Conservation (phyloP, 2,113 vertebrate species). For the Heterotis niloticus region DNA sequence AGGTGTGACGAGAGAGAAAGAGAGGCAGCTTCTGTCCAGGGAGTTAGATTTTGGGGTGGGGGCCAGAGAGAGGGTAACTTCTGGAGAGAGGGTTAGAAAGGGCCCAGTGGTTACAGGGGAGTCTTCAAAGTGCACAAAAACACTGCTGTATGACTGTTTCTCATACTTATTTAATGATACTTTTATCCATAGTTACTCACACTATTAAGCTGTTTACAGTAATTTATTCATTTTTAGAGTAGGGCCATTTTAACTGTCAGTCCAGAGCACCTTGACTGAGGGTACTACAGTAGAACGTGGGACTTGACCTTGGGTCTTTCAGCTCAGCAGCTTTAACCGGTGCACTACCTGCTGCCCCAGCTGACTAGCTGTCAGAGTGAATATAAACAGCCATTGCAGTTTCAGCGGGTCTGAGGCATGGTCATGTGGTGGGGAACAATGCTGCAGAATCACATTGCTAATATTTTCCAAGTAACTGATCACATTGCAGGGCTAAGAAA, state of each 20-base stretch:
- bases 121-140: not conserved
- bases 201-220: not conserved
- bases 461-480: not conserved
- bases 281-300: no score
- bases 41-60: not conserved
- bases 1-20: conserved; percentile 1
- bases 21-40: not conserved
- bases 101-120: not conserved
- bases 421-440: not conserved
- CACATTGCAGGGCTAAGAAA: not conserved
- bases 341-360: not conserved
- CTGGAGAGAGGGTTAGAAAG: not conserved
- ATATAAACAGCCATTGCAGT: conserved; percentile 4
- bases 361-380: conserved; percentile 45
- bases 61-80: not conserved
- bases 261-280: no score
- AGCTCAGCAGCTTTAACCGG: no score
- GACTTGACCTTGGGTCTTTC: no score
- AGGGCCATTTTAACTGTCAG: not conserved
- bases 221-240: not conserved
- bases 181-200: not conserved
- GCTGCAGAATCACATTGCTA: not conserved
- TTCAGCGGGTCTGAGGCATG: not conserved
- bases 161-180: not conserved
- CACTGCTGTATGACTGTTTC: not conserved